Evolutionary conservation across 1,140 invertebrate species (phyloP).

Genomic region (Lepidurus couesii): DNA sequence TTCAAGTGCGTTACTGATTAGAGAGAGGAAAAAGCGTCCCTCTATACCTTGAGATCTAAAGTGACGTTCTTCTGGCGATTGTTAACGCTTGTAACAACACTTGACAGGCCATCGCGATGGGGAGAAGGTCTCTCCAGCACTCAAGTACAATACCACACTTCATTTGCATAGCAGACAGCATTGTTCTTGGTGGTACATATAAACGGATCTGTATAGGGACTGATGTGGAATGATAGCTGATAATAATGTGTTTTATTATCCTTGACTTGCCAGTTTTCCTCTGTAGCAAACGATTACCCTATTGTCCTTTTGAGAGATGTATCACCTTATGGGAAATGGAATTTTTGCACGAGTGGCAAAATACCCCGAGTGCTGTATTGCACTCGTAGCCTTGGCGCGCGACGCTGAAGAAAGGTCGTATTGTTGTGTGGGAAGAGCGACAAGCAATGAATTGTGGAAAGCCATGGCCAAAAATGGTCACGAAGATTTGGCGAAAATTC

Average conservation of each 20-base stretch:
- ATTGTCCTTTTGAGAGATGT: not conserved
- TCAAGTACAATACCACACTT: conserved; percentile 3
- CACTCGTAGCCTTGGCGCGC: not conserved
- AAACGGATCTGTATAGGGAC: not conserved
- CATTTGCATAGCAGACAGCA: conserved; percentile 15
- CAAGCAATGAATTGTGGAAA: not conserved
- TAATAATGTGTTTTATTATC: not conserved
- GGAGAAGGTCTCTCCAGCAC: not conserved
- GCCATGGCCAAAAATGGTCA: conserved; percentile 10
- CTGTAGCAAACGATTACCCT: not conserved
- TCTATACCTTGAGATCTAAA: not conserved
- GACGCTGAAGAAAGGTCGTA: not conserved
- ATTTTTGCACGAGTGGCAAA: conserved; percentile 1
- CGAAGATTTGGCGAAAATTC: not conserved
- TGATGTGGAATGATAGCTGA: conserved; percentile 2
- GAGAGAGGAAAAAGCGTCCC: not conserved
- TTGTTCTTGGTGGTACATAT: conserved; percentile 2
- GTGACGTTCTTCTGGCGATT: not conserved
- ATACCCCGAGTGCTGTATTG: not conserved
- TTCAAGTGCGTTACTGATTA: not conserved
- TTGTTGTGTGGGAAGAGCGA: conserved; percentile 10
- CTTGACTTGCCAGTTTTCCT: not conserved
- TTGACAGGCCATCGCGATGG: not conserved
- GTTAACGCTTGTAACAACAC: not conserved
- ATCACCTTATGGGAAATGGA: not conserved